phyloP scores from a whole-genome alignment of 1,140 invertebrate species.

The Mizuhopecten yessoensis region DNA sequence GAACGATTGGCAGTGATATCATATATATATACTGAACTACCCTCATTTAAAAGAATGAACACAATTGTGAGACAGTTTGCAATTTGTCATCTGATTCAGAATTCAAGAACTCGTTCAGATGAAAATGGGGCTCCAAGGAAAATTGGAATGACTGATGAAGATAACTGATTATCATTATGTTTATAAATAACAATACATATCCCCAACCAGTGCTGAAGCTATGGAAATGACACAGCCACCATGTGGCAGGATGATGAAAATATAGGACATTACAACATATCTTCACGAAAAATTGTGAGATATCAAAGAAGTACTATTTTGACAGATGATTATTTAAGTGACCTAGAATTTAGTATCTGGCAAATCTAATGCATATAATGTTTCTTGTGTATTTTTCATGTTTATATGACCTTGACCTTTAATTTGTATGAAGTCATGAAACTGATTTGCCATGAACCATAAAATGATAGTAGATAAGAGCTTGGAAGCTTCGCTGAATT shows the following conservation, averaged over 20 bases:
- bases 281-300: not conserved
- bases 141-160: not conserved
- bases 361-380: not conserved
- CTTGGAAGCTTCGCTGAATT: no score
- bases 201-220: not conserved
- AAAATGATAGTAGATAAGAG: no score
- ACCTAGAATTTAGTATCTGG: not conserved
- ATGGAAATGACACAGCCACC: not conserved
- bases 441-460: not conserved
- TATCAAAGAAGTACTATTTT: not conserved
- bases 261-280: not conserved
- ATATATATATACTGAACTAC: not conserved
- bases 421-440: not conserved
- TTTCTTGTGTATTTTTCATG: not conserved
- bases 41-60: not conserved
- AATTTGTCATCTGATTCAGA: not conserved
- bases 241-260: not conserved
- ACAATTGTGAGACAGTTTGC: not conserved
- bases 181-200: not conserved
- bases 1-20: not conserved
- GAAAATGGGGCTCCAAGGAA: not conserved
- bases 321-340: not conserved
- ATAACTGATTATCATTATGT: not conserved
- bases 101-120: not conserved
- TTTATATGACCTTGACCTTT: not conserved